These are phyloP conservation scores for Pollicipes pollicipes DNA, from an alignment of 1,140 invertebrate species.

Conservation along the genomic window DNA sequence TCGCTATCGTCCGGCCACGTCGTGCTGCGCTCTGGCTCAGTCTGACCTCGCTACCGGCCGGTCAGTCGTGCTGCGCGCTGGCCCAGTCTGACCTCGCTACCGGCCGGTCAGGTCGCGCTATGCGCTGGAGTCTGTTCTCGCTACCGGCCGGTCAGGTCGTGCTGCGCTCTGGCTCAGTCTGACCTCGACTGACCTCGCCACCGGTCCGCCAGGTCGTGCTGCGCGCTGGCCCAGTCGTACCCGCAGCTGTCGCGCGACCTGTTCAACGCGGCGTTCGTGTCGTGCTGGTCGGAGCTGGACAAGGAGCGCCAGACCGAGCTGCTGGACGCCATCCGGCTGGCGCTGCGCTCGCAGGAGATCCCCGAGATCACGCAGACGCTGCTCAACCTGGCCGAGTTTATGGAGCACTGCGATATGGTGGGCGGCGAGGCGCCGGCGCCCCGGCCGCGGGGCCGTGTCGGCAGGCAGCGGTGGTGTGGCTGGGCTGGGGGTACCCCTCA, in stretches of 20 bases:
- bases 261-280: slow-evolving; percentile 97
- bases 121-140: too few species aligned
- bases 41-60: too few species aligned
- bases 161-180: too few species aligned
- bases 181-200: too few species aligned
- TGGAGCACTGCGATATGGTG: slow-evolving; percentile 94
- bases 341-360: slow-evolving; percentile 75
- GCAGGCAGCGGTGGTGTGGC: too few species aligned
- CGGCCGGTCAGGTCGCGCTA: too few species aligned
- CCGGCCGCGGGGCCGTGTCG: background rate
- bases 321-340: slow-evolving; percentile 69
- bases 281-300: slow-evolving; percentile 91
- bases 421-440: slow-evolving; percentile 10
- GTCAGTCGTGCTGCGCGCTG: too few species aligned
- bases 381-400: slow-evolving; percentile 94
- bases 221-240: slow-evolving; percentile 81
- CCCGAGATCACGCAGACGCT: slow-evolving; percentile 96
- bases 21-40: too few species aligned
- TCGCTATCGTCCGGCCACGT: too few species aligned
- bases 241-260: slow-evolving; percentile 81
- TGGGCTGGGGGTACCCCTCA: too few species aligned
- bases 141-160: too few species aligned
- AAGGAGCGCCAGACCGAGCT: slow-evolving; percentile 66
- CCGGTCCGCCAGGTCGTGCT: slow-evolving; percentile 67
- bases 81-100: too few species aligned